These are phyloP conservation scores for Noctua comes DNA, from an alignment of 2,888 invertebrate genomes.

Conservation along the genomic window DNA sequence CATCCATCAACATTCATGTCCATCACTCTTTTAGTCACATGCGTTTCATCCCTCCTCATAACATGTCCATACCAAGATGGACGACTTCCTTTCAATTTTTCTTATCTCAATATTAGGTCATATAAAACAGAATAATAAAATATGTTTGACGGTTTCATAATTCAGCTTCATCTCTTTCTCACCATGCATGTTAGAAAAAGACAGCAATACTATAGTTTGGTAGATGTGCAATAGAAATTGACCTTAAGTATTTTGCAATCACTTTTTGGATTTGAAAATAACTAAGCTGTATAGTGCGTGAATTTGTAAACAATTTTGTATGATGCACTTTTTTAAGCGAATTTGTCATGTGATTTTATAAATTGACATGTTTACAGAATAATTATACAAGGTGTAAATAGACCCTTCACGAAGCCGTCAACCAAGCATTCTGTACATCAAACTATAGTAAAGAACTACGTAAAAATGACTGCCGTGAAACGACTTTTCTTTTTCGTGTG, in stretches of 20 bases:
- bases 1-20: no score
- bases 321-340: constrained; percentile 26
- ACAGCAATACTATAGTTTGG: constrained; percentile 14
- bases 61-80: no score
- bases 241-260: not conserved
- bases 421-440: no score
- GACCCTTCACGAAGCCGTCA: no score
- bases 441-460: no score
- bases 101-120: not conserved
- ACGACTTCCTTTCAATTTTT: no score
- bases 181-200: not conserved
- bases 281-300: not conserved
- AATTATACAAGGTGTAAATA: not conserved
- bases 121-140: not conserved
- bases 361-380: constrained; percentile 8
- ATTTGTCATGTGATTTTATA: constrained; percentile 7
- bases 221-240: not conserved
- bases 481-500: no score
- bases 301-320: not conserved
- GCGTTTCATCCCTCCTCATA: no score
- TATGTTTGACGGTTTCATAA: not conserved
- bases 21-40: no score
- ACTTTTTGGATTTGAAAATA: constrained; percentile 3
- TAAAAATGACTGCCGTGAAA: no score
- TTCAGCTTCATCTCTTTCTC: not conserved